Evolutionary conservation across 2,113 vertebrate species (phyloP).

Genomic region (Passer domesticus): DNA sequence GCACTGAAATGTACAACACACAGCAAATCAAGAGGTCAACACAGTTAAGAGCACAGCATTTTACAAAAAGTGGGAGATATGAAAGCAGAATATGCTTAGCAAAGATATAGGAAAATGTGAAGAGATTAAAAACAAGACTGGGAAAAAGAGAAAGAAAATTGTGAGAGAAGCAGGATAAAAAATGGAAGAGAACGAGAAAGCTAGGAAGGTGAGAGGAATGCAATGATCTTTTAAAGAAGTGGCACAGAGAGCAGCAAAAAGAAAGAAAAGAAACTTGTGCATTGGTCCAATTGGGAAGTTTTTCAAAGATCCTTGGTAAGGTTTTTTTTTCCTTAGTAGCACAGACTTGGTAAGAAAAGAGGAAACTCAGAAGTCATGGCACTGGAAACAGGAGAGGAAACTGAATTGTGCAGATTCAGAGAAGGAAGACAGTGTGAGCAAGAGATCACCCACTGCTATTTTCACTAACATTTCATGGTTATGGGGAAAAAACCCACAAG

Average conservation of each 20-base stretch:
- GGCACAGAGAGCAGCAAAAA: not conserved
- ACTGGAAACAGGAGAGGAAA: not conserved
- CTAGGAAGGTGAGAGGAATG: not conserved
- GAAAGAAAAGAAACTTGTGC: not conserved
- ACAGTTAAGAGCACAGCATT: not conserved
- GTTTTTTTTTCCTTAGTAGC: not conserved
- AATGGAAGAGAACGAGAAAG: not conserved
- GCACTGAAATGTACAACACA: not conserved
- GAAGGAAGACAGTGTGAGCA: not conserved
- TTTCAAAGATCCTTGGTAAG: not conserved
- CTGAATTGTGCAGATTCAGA: not conserved
- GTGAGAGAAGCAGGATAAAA: not conserved
- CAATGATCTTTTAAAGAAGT: not conserved
- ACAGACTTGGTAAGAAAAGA: not conserved
- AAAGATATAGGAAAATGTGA: not conserved
- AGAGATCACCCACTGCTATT: not conserved
- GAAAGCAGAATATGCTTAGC: not conserved
- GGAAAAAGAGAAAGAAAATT: not conserved
- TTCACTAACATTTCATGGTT: not conserved
- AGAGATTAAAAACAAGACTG: not conserved
- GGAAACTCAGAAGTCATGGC: not conserved
- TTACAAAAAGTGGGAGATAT: accelerated
- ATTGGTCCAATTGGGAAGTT: not conserved
- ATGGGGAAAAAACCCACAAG: not conserved
- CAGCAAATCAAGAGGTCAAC: not conserved